These are phyloP conservation scores for Pseudonaja textilis DNA, from an alignment of 2,113 vertebrate genomes.

Conservation along the genomic window DNA sequence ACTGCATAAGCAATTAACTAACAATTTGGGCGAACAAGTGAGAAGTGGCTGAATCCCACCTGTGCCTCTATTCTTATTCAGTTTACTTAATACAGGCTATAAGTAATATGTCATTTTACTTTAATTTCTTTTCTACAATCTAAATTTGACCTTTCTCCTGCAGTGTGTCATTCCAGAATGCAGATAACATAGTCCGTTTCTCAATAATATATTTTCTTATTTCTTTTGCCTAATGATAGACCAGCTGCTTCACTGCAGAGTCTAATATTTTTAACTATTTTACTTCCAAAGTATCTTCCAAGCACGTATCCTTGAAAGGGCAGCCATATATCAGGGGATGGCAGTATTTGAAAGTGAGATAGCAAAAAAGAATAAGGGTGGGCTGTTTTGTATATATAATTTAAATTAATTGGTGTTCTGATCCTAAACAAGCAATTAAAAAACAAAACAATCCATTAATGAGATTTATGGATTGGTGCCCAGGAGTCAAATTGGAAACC, in stretches of 20 bases:
- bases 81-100: neutral
- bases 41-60: no score
- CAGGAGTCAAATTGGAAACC: neutral
- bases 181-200: neutral
- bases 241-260: neutral
- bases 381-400: neutral
- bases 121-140: neutral
- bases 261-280: neutral
- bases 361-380: neutral
- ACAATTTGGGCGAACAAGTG: no score
- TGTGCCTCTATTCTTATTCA: neutral
- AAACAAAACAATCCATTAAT: neutral
- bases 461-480: neutral
- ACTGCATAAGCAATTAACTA: no score
- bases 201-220: neutral
- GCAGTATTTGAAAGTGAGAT: neutral
- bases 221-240: neutral
- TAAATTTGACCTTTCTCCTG: neutral
- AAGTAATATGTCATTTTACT: neutral
- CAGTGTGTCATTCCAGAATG: neutral
- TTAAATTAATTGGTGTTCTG: neutral
- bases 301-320: neutral
- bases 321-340: neutral
- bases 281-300: constrained; percentile 2
- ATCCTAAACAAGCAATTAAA: neutral